These are phyloP conservation scores for Pocillopora verrucosa DNA, from an alignment of 64 coral and sea anemone genomes.

Conservation along the genomic window DNA sequence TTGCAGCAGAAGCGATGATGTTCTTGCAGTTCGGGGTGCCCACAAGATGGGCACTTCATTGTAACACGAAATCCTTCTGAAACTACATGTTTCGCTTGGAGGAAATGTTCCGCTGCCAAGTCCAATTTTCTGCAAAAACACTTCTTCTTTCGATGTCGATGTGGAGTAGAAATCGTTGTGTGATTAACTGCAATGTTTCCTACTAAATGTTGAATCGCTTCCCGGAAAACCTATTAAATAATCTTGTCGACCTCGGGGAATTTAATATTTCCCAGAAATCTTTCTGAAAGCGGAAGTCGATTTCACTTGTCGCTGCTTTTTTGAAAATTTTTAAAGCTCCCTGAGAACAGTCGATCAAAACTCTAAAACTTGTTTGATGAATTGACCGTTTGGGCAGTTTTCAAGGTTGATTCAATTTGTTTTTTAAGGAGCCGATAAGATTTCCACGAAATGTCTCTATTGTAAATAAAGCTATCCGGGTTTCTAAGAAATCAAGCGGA, in stretches of 20 bases:
- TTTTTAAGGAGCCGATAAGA: too few relatives aligned
- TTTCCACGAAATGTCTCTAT: too few relatives aligned
- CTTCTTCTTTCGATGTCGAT: background rate
- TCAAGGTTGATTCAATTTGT: too few relatives aligned
- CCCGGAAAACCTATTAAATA: background rate
- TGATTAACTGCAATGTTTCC: background rate
- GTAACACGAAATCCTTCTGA: background rate
- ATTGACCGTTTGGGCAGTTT: background rate
- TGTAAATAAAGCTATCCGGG: too few relatives aligned
- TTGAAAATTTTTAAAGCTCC: background rate
- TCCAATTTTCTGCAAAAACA: background rate
- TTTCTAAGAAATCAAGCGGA: too few relatives aligned
- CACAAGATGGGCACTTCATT: conserved; percentile 21
- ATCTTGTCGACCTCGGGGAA: background rate
- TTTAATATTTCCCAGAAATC: conserved; percentile 16
- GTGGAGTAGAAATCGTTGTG: background rate
- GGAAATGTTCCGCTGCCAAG: too few relatives aligned
- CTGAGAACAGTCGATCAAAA: too few relatives aligned
- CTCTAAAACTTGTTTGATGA: background rate
- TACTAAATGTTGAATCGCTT: background rate
- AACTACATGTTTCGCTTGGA: background rate
- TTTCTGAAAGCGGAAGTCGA: background rate
- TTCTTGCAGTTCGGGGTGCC: conserved; percentile 13
- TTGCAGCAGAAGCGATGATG: conserved; percentile 29
- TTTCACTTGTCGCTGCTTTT: background rate